Conservation (phyloP, 2,888 invertebrate species). For the Xestia c-nigrum region DNA sequence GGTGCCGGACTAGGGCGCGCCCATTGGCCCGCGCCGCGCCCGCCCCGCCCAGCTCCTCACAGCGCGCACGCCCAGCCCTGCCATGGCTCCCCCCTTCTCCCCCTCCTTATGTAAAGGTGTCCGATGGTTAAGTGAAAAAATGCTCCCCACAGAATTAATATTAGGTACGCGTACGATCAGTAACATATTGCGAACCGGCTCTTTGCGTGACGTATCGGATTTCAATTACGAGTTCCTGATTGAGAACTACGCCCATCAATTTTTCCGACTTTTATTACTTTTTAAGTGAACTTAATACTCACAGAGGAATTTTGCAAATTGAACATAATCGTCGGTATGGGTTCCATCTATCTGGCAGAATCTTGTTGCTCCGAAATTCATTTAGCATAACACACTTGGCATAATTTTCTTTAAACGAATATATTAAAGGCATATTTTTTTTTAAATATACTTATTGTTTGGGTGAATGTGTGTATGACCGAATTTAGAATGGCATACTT, state of each 20-base stretch:
- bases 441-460: no score
- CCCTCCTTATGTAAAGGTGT: constrained; percentile 71
- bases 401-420: no score
- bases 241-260: constrained; percentile 65
- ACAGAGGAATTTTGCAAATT: constrained; percentile 54
- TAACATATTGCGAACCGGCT: constrained; percentile 69
- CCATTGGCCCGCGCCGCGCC: constrained; percentile 72
- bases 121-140: constrained; percentile 63
- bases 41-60: constrained; percentile 63
- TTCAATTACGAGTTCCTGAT: constrained; percentile 72
- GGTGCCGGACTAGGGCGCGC: constrained; percentile 47
- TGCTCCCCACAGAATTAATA: constrained; percentile 75
- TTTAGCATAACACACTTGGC: no score
- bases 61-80: constrained; percentile 46
- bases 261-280: constrained; percentile 58
- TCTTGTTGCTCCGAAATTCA: no score
- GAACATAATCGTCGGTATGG: constrained; percentile 55
- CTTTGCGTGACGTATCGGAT: constrained; percentile 74
- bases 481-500: no score
- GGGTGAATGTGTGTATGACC: no score
- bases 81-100: constrained; percentile 18
- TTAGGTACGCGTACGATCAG: constrained; percentile 68
- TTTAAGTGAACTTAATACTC: constrained; percentile 58
- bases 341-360: no score
- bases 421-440: no score